These are phyloP conservation scores for Hydropotes inermis DNA, from an alignment of 2,113 vertebrate species.

Conservation along the genomic window DNA sequence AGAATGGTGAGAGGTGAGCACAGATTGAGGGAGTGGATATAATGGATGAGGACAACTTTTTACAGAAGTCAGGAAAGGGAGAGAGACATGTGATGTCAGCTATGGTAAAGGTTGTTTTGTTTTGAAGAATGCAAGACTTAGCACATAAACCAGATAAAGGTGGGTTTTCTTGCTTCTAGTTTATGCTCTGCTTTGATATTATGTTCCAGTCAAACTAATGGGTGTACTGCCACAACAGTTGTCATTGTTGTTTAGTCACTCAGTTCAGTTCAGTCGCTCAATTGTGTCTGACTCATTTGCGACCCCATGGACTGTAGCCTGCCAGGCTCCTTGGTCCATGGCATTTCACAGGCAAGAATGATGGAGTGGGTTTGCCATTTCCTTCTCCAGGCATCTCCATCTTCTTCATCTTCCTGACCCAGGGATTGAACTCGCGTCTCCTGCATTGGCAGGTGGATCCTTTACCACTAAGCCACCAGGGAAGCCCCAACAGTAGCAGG, in stretches of 20 bases:
- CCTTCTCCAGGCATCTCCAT: neutral
- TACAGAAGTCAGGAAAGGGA: neutral
- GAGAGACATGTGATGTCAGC: neutral
- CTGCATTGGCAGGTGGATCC: neutral
- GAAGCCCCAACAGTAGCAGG: neutral
- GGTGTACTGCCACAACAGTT: neutral
- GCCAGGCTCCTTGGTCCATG: neutral
- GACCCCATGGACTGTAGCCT: neutral
- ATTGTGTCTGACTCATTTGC: fast-evolving
- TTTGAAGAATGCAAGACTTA: neutral
- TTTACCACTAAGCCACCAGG: neutral
- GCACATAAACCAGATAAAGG: neutral
- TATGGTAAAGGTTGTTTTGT: neutral
- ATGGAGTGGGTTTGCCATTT: neutral
- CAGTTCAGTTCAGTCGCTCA: neutral
- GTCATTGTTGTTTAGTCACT: neutral
- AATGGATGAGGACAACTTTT: neutral
- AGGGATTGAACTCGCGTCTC: fast-evolving
- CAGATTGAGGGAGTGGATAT: neutral
- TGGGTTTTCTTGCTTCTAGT: neutral
- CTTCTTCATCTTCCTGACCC: neutral
- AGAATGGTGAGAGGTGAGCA: neutral
- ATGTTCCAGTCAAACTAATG: neutral
- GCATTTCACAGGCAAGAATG: neutral
- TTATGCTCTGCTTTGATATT: neutral